phyloP scores from a whole-genome alignment of 2,888 invertebrate species.

The Luperina testacea region DNA sequence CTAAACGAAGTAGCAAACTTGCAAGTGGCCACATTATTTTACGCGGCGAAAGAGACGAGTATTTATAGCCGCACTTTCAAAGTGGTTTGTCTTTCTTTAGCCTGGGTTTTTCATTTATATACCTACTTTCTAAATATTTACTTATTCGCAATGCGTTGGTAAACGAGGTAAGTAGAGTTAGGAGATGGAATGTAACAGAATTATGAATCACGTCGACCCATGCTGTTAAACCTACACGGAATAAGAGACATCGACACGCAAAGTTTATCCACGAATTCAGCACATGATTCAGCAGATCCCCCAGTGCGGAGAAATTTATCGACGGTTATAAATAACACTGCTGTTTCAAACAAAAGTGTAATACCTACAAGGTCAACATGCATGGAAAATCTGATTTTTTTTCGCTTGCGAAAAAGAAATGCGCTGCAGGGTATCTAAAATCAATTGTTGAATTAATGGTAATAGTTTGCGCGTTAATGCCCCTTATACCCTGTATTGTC shows the following conservation, averaged over 20 bases:
- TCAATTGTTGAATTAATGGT: background rate
- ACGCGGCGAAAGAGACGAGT: constrained; percentile 49
- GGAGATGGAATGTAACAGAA: background rate
- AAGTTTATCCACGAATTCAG: background rate
- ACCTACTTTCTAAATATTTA: constrained; percentile 7
- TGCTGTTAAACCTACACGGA: background rate
- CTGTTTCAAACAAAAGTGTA: background rate
- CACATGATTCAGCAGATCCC: background rate
- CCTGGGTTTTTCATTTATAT: constrained; percentile 17
- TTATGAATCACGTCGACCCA: background rate
- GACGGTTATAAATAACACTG: background rate
- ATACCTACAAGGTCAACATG: too few species aligned
- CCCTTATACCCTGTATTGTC: background rate
- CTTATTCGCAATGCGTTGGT: background rate
- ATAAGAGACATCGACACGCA: background rate
- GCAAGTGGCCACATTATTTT: constrained; percentile 51
- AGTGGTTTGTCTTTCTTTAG: constrained; percentile 49
- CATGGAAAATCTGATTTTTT: background rate
- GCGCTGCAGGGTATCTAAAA: background rate
- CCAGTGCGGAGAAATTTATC: too few species aligned
- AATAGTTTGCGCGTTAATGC: background rate
- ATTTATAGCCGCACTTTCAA: constrained; percentile 56
- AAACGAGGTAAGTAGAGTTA: background rate
- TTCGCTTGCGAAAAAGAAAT: background rate
- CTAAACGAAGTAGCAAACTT: constrained; percentile 41